Base-by-base conservation (phyloP, 2,113 vertebrate genomes). In the Platichthys stellatus region DNA sequence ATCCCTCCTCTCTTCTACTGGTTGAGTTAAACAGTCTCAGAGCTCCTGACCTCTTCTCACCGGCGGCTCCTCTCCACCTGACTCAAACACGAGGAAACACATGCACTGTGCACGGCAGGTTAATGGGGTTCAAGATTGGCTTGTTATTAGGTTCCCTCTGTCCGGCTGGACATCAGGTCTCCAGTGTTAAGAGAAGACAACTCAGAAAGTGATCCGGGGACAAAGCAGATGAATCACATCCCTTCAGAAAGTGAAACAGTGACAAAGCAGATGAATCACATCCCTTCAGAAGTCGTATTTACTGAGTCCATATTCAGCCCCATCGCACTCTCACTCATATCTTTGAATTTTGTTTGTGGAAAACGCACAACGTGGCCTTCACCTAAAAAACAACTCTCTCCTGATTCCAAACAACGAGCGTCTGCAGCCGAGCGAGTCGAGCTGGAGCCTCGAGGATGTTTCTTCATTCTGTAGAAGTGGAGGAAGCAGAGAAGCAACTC, bases 381-480 rank as follows among this genome's bases (percentile, higher is more conserved):
- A 28, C 79, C 28, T 60, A 18, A 21, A 28, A 69, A 69, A 68
- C 20, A 75, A 60, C 2, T 40, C 51, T 45, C 75, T 66, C 56
- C 57, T 43, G 0, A 63, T 2, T n/a, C n/a, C 62, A 53, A 60
- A 69, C 72, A 65, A 69, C 21, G 8, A 57, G 23, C 28, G 5
- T 62, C 59, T 83, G 72, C 80, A 76, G 66, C 64, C 8, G 31
- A 35, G 31, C 31, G 31, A 9, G 24, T 24, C 2, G 24, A 24
- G 24, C 24, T 24, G 8, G 62, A 72, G 69, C 68, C 80, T 80
- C 6, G 5, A 80, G 76, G 80, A 82, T 11, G 11, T 74, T n/a
- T 70, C 80, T 80, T 77, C 76, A 64, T 80, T 5, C 76, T 63
- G 63, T 23, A 28, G 5, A 28, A 28, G 28, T 28, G 28, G 28